Evolutionary conservation across 2,797 vertebrate genomes (phyloP).

Genomic region (Myotis planiceps): DNA sequence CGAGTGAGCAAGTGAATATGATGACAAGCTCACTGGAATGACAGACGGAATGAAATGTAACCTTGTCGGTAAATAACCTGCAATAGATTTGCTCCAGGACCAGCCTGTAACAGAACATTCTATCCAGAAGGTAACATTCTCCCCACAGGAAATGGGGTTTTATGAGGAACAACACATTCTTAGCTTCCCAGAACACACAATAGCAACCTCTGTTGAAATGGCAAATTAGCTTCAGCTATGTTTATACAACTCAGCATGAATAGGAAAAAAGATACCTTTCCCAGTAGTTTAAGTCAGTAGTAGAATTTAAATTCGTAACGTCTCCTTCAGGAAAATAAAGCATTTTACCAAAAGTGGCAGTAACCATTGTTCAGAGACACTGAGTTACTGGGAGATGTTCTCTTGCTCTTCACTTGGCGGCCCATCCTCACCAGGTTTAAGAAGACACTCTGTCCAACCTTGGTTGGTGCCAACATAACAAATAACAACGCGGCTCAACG

Average conservation of each 20-base stretch:
- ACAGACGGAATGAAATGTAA: not conserved
- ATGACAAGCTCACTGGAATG: not conserved
- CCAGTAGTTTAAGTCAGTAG: not conserved
- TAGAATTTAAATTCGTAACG: not conserved
- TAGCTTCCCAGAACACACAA: not conserved
- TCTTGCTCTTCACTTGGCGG: not conserved
- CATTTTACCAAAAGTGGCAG: not conserved
- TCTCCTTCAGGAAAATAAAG: not conserved
- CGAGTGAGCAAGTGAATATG: not conserved
- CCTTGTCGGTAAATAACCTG: not conserved
- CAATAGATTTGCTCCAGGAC: not conserved
- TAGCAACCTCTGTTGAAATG: not conserved
- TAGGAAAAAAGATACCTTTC: not conserved
- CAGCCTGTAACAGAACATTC: not conserved
- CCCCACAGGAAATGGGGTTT: not conserved
- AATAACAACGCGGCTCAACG: rapidly evolving
- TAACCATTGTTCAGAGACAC: not conserved
- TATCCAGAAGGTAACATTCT: not conserved
- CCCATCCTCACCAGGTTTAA: not conserved
- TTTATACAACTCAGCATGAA: not conserved
- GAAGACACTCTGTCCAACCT: not conserved
- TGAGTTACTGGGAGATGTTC: not conserved
- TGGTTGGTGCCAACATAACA: not conserved
- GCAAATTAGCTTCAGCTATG: not conserved
- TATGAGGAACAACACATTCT: not conserved